These are phyloP conservation scores for Dryobates pubescens DNA, from an alignment of 2,797 vertebrate genomes.

Conservation along the genomic window DNA sequence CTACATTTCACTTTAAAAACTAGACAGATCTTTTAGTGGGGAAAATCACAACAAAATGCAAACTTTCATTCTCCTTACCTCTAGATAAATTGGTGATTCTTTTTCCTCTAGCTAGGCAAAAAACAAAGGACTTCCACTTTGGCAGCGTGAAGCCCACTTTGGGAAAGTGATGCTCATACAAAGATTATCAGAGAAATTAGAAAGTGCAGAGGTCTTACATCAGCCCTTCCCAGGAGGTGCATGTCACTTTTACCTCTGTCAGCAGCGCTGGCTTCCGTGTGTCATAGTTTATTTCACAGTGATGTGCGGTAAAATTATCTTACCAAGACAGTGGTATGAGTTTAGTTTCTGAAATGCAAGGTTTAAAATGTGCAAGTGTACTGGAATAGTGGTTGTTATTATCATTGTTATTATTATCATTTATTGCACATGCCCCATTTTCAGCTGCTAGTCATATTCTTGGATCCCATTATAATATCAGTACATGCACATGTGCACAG, in stretches of 20 bases:
- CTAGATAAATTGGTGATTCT: not conserved
- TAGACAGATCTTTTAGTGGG: not conserved
- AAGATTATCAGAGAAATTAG: not conserved
- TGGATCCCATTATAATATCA: slow-evolving; percentile 38
- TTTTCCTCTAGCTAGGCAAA: not conserved
- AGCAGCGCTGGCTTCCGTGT: not conserved
- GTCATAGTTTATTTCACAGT: not conserved
- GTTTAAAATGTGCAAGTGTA: not conserved
- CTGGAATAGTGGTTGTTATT: not conserved
- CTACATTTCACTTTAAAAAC: not conserved
- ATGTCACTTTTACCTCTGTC: not conserved
- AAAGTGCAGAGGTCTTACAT: not conserved
- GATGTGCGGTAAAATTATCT: not conserved
- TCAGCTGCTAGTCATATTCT: slow-evolving; percentile 38
- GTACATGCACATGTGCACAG: slow-evolving; percentile 33
- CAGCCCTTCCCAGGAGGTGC: not conserved
- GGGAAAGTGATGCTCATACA: not conserved
- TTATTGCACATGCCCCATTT: slow-evolving; percentile 32
- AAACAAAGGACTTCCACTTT: not conserved
- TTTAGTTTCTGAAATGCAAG: not conserved
- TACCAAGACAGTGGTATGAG: not conserved
- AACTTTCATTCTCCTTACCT: not conserved
- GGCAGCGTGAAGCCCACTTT: not conserved
- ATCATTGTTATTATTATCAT: not conserved
- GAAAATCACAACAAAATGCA: not conserved